Evolutionary conservation across 2,113 vertebrate species (phyloP), one percentile per base, ranked within the genome.

Genomic region (Scophthalmus maximus): DNA sequence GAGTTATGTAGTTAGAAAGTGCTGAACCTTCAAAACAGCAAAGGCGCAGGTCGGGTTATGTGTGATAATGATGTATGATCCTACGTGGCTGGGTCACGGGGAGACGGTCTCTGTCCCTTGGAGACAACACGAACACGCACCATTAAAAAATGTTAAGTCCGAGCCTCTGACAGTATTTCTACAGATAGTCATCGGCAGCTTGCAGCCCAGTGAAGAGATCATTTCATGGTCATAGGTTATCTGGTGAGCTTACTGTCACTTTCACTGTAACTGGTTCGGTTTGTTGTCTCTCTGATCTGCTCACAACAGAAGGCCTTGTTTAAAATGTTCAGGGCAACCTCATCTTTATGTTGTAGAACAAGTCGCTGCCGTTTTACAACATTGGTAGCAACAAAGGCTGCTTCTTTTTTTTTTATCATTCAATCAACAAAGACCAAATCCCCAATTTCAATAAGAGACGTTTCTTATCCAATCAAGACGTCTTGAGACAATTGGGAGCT

Each of bases 1-100:
- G 30, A 25, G 32, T 14, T 61, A 52, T 14, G 25, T 23, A 14
- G 36, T 46, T n/a, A 22, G 26, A 18, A 78, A 78, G 67, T 73
- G 68, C 76, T 73, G 79, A 82, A 34, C 79, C 26, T 14, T 30
- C 23, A 63, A 57, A 29, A n/a, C n/a, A n/a, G n/a, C n/a, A n/a
- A 73, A 36, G 36, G 59, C 53, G 20, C 34, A 15, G 49, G 20
- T 18, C 10, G 40, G 18, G 14, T 6, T n/a, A 22, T 14, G 62
- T 7, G 17, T 32, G 57, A 62, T 23, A 50, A 6, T 81, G 81
- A 78, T 63, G 29, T 32, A 69, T 56, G 68, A 36, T 22, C 7
- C 34, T 5, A 55, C 25, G 47, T 10, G 22, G 26, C 36, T 32
- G 36, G 49, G 44, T 68, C 49, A 60, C 20, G 47, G 10, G 38